Base-by-base conservation (phyloP, 1,140 invertebrate species). In the Ruditapes philippinarum region DNA sequence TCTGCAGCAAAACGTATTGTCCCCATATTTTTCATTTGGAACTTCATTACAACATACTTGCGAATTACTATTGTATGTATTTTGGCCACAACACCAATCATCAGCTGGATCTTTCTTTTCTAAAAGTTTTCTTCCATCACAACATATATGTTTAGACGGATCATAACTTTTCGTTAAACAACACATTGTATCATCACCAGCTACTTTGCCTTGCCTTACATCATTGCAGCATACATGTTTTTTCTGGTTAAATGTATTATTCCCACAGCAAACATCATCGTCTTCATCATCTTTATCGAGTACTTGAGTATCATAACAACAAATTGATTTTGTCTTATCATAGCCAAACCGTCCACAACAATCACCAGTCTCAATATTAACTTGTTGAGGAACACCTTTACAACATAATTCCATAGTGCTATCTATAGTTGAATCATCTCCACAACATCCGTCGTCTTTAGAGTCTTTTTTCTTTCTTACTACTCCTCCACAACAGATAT, bases 371-470 rank as follows among this genome's bases (percentile, higher is more conserved):
- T 82, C 79, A 38, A 33, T 11, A 62, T 42, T 28, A 14, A 62
- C 40, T 31, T 65, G 38, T 25, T 36, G 9, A 5, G 60, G 57
- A 33, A 60, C 51, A 65, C 83, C 83, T 76, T 76, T 42, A 31
- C 83, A 86, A 45, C 83, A 86, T 22, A 76, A 31, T 51, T 83
- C 60, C 11, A 60, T 45, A 22, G 49, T 68, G 22, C 51, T 83
- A 45, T 83, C 42, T 11, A 83, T 22, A 19, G 81, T 70, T 36
- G 60, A 57, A 33, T 85, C 51, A 68, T 65, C 31, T 9, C 83
- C 83, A 60, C 83, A 86, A 86, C 83, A 86, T n/a, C 68, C 51
- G 36, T 86, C 65, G n/a, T 86, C 83, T 7, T 60, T 60, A 0
- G 12, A 19, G 28, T 86, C 49, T 14, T 28, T 76, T 42, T 86